Conservation (phyloP, 1,140 invertebrate genomes). For the Dolichoris vasculosae region DNA sequence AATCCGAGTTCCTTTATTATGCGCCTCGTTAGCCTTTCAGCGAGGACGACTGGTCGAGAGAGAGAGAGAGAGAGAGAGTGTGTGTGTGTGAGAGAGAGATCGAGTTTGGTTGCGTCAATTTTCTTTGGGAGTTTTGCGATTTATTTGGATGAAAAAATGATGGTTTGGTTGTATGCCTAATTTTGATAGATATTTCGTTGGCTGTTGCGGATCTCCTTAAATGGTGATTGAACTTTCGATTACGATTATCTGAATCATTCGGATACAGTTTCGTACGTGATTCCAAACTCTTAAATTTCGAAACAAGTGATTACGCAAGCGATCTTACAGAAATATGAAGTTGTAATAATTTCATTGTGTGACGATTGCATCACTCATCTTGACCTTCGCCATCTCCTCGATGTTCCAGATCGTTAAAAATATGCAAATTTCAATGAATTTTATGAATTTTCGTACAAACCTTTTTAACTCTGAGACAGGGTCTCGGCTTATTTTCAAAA, state of each 20-base stretch:
- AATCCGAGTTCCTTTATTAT: not conserved
- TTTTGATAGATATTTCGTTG: not conserved
- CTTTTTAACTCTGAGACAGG: not conserved
- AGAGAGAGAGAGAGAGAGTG: too few species aligned
- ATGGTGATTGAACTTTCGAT: not conserved
- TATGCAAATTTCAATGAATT: not conserved
- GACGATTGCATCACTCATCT: constrained; percentile 29
- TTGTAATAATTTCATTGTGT: constrained; percentile 8
- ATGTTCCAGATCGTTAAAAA: constrained; percentile 7
- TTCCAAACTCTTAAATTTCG: not conserved
- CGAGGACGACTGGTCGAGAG: not conserved
- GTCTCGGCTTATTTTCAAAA: not conserved
- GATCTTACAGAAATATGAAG: not conserved
- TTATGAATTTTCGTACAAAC: not conserved
- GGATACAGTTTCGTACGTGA: not conserved
- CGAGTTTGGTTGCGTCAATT: too few species aligned
- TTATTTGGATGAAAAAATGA: not conserved
- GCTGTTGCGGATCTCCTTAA: not conserved
- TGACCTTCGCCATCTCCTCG: constrained; percentile 6
- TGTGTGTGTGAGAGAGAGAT: too few species aligned
- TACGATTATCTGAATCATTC: constrained; percentile 10
- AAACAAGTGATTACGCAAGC: not conserved
- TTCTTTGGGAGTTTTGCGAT: too few species aligned
- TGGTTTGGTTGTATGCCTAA: not conserved
- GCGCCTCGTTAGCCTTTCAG: not conserved